A percentile compares a stretch with the other conserved stretches of the same genome.
Evolutionary conservation across 2,888 invertebrate genomes (phyloP).

Genomic region (Volucella bombylans): DNA sequence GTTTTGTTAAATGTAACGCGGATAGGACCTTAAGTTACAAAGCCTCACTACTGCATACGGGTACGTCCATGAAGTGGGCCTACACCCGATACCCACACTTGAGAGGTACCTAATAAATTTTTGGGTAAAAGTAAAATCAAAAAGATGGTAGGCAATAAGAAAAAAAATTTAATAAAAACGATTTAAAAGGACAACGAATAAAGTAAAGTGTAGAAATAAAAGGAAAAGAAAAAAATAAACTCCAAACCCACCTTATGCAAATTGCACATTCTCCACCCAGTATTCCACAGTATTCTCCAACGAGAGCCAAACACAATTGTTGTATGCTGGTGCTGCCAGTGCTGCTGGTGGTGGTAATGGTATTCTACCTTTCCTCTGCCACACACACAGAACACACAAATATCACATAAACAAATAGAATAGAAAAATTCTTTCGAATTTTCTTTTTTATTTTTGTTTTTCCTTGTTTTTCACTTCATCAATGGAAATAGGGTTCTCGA

Average conservation of each 20-base stretch:
- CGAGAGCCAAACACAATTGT: slow-evolving; percentile 55
- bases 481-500: slow-evolving; percentile 49
- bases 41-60: too few relatives aligned
- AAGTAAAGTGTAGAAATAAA: slow-evolving; percentile 17
- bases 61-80: too few relatives aligned
- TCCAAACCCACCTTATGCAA: slow-evolving; percentile 70
- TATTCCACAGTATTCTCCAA: slow-evolving; percentile 60
- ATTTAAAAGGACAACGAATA: background rate
- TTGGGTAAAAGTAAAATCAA: background rate
- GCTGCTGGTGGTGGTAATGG: too few relatives aligned
- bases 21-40: too few relatives aligned
- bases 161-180: background rate
- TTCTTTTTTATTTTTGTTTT: slow-evolving; percentile 13
- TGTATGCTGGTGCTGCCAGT: background rate
- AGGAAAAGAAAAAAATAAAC: slow-evolving; percentile 36
- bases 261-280: slow-evolving; percentile 67
- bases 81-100: too few relatives aligned
- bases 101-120: too few relatives aligned
- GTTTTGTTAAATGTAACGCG: too few relatives aligned
- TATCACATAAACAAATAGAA: slow-evolving; percentile 69
- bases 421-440: slow-evolving; percentile 39
- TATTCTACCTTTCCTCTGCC: slow-evolving; percentile 44
- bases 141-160: background rate
- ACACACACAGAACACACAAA: slow-evolving; percentile 34
- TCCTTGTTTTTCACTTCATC: slow-evolving; percentile 13